Evolutionary conservation across 2,797 vertebrate species (phyloP).

Genomic region (Sebastes matsubarae): DNA sequence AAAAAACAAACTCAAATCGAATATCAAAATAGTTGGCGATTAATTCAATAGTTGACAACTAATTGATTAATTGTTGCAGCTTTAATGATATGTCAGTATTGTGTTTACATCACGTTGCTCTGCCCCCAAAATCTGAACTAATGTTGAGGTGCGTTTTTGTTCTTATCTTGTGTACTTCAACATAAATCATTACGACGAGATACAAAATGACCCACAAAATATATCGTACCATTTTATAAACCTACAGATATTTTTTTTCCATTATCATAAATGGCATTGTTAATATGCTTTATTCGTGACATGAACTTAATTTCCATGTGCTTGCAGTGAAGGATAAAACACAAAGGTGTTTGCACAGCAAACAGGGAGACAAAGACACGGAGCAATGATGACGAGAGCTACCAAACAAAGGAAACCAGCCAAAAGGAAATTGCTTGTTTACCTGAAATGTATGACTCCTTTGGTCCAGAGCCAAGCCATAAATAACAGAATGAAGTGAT

Average conservation of each 20-base stretch:
- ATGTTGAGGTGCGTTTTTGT: not conserved
- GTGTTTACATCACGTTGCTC: not conserved
- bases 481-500: conserved; percentile 48
- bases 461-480: conserved; percentile 39
- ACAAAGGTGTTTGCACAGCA: conserved; percentile 31
- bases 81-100: not conserved
- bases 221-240: not conserved
- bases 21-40: too few relatives aligned
- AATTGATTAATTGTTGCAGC: too few relatives aligned
- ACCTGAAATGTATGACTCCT: conserved; percentile 35
- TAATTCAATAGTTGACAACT: too few relatives aligned
- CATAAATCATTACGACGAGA: not conserved
- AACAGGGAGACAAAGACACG: conserved; percentile 5
- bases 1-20: too few relatives aligned
- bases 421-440: conserved; percentile 62
- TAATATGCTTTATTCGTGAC: not conserved
- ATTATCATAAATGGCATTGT: not conserved
- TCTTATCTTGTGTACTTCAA: not conserved
- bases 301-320: not conserved
- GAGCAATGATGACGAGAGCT: conserved; percentile 23
- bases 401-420: conserved; percentile 48
- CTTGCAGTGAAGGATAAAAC: conserved; percentile 1
- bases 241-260: not conserved
- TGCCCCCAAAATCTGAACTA: not conserved
- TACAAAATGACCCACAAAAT: not conserved